Conservation (phyloP, 2,888 invertebrate species). For the Parasteatoda lunata region DNA sequence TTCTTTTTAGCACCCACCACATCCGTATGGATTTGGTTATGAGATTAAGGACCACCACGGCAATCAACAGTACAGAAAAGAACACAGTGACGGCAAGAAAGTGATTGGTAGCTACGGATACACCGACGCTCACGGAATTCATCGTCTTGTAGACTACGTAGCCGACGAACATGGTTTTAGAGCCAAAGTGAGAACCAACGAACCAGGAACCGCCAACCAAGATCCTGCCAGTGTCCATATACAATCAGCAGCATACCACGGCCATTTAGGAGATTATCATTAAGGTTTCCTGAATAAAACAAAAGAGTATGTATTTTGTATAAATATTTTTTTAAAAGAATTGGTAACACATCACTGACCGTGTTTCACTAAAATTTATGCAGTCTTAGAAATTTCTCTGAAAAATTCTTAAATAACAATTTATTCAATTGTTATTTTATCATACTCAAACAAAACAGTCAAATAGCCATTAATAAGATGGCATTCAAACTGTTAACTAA, state of each 20-base stretch:
- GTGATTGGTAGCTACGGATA: constrained; percentile 55
- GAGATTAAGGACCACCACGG: constrained; percentile 57
- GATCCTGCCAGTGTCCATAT: constrained; percentile 51
- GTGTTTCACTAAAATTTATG: too few species aligned
- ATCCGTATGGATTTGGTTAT: constrained; percentile 57
- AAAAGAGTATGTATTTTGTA: too few species aligned
- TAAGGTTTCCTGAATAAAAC: not conserved
- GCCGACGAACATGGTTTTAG: constrained; percentile 59
- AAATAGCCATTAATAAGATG: too few species aligned
- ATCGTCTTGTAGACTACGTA: constrained; percentile 45
- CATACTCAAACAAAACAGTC: too few species aligned
- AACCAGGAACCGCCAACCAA: constrained; percentile 53
- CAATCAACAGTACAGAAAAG: constrained; percentile 50
- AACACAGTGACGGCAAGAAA: constrained; percentile 49
- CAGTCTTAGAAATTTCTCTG: too few species aligned
- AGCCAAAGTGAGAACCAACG: constrained; percentile 53
- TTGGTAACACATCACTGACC: too few species aligned
- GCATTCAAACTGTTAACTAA: too few species aligned
- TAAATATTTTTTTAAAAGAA: too few species aligned
- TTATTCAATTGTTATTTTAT: too few species aligned
- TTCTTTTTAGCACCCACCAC: constrained; percentile 32
- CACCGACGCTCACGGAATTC: constrained; percentile 50
- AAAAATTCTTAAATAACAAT: too few species aligned
- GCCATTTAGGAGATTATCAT: constrained; percentile 32
- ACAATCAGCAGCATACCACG: constrained; percentile 32